Evolutionary conservation across 1,140 invertebrate genomes (phyloP), one percentile per base, ranked within the genome.

Genomic region (Solen grandis): DNA sequence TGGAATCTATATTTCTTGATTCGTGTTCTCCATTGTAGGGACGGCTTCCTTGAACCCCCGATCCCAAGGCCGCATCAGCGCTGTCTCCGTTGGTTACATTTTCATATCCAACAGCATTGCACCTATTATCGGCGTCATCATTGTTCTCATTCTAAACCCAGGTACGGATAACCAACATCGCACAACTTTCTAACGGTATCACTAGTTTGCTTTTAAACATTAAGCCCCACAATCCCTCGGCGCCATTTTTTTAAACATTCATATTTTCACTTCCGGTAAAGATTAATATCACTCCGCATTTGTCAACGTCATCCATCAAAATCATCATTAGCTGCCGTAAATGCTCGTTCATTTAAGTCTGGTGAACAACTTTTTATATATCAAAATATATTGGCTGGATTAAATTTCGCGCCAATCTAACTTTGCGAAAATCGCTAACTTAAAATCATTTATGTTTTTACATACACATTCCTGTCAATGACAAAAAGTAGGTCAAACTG

Each of bases 101-200:
- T 36, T 82, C n/a, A 36, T 81, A n/a, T 79, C 85, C 4, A 82
- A 85, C 35, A 22, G 80, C 41, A 41, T 77, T 22, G 76, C 60
- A n/a, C 68, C 65, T 60, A 75, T 75, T n/a, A 65, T 86, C n/a
- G 92, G 97, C 33, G 97, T 98, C 84, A 95, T 97, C 81, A 93
- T 99, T 10, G 96, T 97, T 25, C 94, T 95, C 16, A 95, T 95
- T 19, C 96, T 99, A 88, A 94, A 95, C 88, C 97, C 97, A 5
- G 97, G 97, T 13, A 93, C 88, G 68, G 69, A 0, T n/a, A 22
- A 55, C 22, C 59, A 10, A 36, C 14, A 90, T 97, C 87, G 96
- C 97, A 89, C 96, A 96, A 85, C 46, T 13, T 13, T 50, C 46
- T 50, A 50, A 50, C 10, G 19, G 19, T 13, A 50, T 50, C 46